These are phyloP conservation scores for Tricholaema leucomelas DNA, from an alignment of 2,113 vertebrate genomes.

Conservation along the genomic window DNA sequence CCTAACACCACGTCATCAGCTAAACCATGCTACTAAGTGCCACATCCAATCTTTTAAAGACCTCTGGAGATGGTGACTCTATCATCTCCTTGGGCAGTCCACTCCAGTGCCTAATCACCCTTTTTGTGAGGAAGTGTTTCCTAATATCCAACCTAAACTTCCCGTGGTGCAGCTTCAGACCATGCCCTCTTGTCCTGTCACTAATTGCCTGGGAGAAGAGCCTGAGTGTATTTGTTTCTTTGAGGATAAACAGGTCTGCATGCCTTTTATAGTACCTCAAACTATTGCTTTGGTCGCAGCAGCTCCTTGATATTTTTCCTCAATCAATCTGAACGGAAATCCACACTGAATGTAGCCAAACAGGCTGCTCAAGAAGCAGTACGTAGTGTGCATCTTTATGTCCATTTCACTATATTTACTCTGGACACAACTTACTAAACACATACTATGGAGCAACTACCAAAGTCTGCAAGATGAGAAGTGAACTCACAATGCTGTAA, in stretches of 20 bases:
- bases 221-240: background rate
- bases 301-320: background rate
- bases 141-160: too few species aligned
- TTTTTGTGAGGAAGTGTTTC: too few species aligned
- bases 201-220: too few species aligned
- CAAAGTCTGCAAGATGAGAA: background rate
- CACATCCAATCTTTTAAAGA: too few species aligned
- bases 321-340: background rate
- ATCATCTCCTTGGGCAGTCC: too few species aligned
- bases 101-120: too few species aligned
- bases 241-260: background rate
- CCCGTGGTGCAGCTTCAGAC: too few species aligned
- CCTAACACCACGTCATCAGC: too few species aligned
- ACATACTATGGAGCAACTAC: background rate
- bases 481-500: background rate
- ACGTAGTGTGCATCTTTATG: background rate
- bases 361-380: background rate
- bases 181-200: too few species aligned
- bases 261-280: background rate
- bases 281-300: background rate
- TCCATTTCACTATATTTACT: rapidly evolving
- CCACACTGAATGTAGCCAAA: background rate
- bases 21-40: too few species aligned
- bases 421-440: background rate
- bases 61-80: too few species aligned